Percentiles rank a stretch among this genome's conserved stretches.
These are phyloP conservation scores for Drosophila maculinotata DNA, from an alignment of 2,888 invertebrate species.

Conservation along the genomic window DNA sequence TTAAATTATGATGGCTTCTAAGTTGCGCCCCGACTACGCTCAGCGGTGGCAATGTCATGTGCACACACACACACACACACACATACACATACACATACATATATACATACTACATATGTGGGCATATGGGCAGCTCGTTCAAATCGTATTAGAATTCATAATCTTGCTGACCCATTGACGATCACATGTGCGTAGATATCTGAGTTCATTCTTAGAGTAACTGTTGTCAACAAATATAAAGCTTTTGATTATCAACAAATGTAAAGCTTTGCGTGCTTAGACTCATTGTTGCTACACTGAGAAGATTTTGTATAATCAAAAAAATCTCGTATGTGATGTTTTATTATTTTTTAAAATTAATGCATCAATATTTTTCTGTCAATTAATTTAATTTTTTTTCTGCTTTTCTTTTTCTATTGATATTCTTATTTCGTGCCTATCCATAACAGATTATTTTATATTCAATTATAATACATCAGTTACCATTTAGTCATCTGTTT, in stretches of 20 bases:
- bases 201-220: conserved; percentile 8
- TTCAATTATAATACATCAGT: no score
- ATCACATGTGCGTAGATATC: conserved; percentile 39
- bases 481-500: no score
- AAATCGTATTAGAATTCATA: conserved; percentile 55
- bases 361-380: no score
- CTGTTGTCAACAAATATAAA: conserved; percentile 17
- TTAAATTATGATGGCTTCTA: conserved; percentile 82
- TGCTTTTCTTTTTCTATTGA: no score
- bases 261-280: no score
- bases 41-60: conserved; percentile 21
- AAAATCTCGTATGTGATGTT: no score
- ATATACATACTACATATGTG: conserved; percentile 41
- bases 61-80: neutral
- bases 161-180: conserved; percentile 62
- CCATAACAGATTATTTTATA: no score
- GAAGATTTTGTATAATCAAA: no score
- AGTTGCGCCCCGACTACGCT: conserved; percentile 56
- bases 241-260: neutral
- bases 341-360: no score
- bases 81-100: neutral
- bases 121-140: conserved; percentile 58
- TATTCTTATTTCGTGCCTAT: no score
- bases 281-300: conserved; percentile 8
- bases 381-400: no score